Percentiles rank a stretch among this genome's conserved stretches.
These are phyloP conservation scores for Dryas iulia DNA, from an alignment of 1,140 invertebrate species.

Conservation along the genomic window DNA sequence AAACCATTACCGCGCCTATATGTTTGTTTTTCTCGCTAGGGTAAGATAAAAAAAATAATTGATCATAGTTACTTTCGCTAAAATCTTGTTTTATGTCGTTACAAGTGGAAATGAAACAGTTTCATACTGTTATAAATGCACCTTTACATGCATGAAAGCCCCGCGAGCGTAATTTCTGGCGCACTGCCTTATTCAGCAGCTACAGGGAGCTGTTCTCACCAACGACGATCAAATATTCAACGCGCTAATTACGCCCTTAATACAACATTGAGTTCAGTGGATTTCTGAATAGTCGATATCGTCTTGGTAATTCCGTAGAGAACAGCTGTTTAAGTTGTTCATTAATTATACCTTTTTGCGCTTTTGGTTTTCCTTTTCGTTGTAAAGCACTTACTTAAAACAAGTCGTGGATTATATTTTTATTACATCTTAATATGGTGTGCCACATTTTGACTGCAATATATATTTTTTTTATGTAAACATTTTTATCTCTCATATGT, in stretches of 20 bases:
- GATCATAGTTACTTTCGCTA: background rate
- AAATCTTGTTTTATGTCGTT: background rate
- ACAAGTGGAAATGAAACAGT: background rate
- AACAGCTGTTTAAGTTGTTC: background rate
- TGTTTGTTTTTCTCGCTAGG: no score
- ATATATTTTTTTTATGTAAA: no score
- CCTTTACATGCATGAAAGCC: background rate
- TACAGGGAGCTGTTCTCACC: slow-evolving; percentile 24
- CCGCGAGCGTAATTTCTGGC: slow-evolving; percentile 14
- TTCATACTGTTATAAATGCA: background rate
- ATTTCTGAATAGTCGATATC: slow-evolving; percentile 1
- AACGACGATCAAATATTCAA: slow-evolving; percentile 25
- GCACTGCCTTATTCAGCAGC: slow-evolving; percentile 21
- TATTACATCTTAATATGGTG: no score
- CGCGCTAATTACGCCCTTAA: slow-evolving; percentile 23
- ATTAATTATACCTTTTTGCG: background rate
- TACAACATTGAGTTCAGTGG: slow-evolving; percentile 4
- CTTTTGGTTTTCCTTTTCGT: background rate
- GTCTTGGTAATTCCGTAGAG: background rate
- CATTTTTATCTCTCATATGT: no score
- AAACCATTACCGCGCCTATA: no score
- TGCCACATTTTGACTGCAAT: no score
- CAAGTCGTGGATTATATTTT: background rate
- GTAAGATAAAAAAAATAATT: no score
- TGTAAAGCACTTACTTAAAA: background rate